Base-by-base conservation (phyloP, 2,888 invertebrate genomes). In the Microctonus aethiopoides region DNA sequence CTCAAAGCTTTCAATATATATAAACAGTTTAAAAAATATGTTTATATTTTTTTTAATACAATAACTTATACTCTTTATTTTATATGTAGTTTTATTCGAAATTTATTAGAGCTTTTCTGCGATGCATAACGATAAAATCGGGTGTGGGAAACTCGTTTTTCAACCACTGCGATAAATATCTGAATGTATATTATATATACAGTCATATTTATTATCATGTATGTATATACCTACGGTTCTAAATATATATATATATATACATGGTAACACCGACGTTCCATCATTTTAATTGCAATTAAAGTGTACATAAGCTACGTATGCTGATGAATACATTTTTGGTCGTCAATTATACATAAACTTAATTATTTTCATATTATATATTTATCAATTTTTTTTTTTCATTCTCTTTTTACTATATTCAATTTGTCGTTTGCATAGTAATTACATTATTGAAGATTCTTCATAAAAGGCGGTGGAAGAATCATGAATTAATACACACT, bases 251-350 rank as follows among this genome's bases (percentile, higher is more conserved):
- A n/a, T 39, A 36, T 41, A 46, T 63, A n/a, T n/a, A n/a, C n/a
- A n/a, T n/a, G n/a, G n/a, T n/a, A n/a, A n/a, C n/a, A n/a, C n/a
- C n/a, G 26, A 54, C 26, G 54, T 39, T 65, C n/a, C 52, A 65
- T 65, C 64, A 65, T 56, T 56, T 65, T 65, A 65, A 65, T 65
- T 65, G 36, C 64, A 13, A 65, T 54, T 65, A 65, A 65, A 61
- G 2, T 52, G 39, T 34, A 34, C 10, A n/a, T n/a, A n/a, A 34
- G 34, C 34, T 7, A 34, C 10, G 34, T 34, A 10, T 54, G 22
- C 22, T 22, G 26, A 56, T 56, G 4, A n/a, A 61, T 39, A 41
- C 51, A 36, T 20, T 13, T 54, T 36, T 16, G 34, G 24, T 63
- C 36, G 64, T 54, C 54, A 65, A n/a, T n/a, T 13, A 39, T 13